Base-by-base conservation (phyloP, 1,140 invertebrate genomes). In the Cydia fagiglandana region DNA sequence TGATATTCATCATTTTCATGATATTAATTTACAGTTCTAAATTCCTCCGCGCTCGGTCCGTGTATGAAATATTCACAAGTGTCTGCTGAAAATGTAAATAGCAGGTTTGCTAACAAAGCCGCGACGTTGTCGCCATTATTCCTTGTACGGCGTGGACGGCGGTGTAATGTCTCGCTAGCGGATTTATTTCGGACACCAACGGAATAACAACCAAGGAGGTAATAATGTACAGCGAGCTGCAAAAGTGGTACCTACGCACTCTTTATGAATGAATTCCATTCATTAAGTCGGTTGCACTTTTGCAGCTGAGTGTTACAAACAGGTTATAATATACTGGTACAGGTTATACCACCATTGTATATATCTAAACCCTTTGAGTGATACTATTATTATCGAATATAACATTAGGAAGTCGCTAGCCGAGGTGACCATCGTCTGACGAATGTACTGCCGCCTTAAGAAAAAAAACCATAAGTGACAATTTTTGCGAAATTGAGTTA, bases 31-130 rank as follows among this genome's bases (percentile, higher is more conserved):
- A 61, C 17, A n/a, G 50, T n/a, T 61, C 17, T 61, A 1, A 24
- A 12, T 24, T 24, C 15, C 20, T 7, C 10, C n/a, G n/a, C 1
- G n/a, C n/a, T 15, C n/a, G n/a, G 53, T 24, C 56, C 20, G 20
- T 24, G 56, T 61, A 61, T 61, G 9, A 61, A 61, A 61, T 61
- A 61, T 61, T 61, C 20, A 61, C 56, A 24, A 61, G 56, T 61
- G 6, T 61, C 20, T 24, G 56, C 9, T 61, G 56, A 61, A 61
- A 24, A 20, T 24, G 17, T 61, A 61, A 61, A 24, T 61, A 24
- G 56, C 56, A 61, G 12, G 56, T 61, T 61, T 24, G 56, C 56
- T 61, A 61, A 61, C 56, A 61, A 61, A 61, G 56, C 56, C 56
- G 10, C 17, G 17, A 24, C 20, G 20, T 24, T 61, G 56, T 61